Conservation (phyloP, 2,888 invertebrate species). For the Phragmatobia fuliginosa region DNA sequence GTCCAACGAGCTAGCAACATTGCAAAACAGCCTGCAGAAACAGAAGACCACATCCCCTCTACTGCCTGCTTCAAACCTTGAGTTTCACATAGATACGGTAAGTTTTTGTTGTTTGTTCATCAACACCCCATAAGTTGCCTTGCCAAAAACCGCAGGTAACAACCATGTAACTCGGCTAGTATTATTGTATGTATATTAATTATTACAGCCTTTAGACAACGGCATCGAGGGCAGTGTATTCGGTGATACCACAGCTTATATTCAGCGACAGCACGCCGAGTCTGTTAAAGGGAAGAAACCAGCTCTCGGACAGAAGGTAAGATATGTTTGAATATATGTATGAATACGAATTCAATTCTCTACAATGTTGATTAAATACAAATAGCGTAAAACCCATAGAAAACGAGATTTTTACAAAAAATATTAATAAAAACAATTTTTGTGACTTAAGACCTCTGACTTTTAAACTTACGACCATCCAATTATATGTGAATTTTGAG, state of each 20-base stretch:
- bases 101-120: not conserved
- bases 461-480: too few species aligned
- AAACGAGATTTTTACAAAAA: too few species aligned
- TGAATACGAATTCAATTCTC: too few species aligned
- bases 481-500: too few species aligned
- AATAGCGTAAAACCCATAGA: too few species aligned
- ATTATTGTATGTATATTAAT: not conserved
- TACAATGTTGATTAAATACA: too few species aligned
- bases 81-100: slow-evolving; percentile 86
- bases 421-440: too few species aligned
- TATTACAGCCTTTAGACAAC: slow-evolving; percentile 75
- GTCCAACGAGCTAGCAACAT: slow-evolving; percentile 54
- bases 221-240: slow-evolving; percentile 86
- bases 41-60: slow-evolving; percentile 51
- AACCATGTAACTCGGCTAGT: too few species aligned
- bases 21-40: slow-evolving; percentile 63
- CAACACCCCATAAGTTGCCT: too few species aligned
- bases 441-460: too few species aligned
- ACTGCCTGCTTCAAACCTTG: slow-evolving; percentile 83
- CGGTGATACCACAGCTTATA: slow-evolving; percentile 79
- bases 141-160: too few species aligned
- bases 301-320: slow-evolving; percentile 79
- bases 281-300: slow-evolving; percentile 75
- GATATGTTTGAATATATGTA: too few species aligned
- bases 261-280: slow-evolving; percentile 84